Evolutionary conservation across 2,888 invertebrate genomes (phyloP).

Genomic region (Lepidocyrtoides sp.): DNA sequence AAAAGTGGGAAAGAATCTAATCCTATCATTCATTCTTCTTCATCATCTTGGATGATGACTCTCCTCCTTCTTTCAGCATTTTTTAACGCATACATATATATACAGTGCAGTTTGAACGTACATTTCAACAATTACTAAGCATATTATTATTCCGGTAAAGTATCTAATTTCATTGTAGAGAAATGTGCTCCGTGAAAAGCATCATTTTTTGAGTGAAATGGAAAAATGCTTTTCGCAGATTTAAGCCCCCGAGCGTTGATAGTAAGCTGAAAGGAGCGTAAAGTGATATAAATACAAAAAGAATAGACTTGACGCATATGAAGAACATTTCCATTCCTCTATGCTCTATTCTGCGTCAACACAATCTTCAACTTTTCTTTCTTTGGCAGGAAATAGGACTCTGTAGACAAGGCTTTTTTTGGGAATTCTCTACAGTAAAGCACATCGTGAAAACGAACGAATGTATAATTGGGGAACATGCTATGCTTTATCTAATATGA

Average conservation of each 20-base stretch:
- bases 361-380: not conserved
- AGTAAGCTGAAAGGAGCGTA: not conserved
- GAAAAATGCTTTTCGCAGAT: not conserved
- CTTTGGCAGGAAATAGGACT: not conserved
- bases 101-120: no score
- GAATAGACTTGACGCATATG: slow-evolving; percentile 4
- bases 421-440: no score
- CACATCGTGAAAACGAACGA: no score
- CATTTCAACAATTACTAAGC: not conserved
- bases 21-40: slow-evolving; percentile 54
- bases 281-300: not conserved
- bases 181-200: not conserved
- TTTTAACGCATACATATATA: not conserved
- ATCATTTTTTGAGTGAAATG: not conserved
- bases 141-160: not conserved
- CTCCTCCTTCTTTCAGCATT: slow-evolving; percentile 7
- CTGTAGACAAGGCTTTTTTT: not conserved
- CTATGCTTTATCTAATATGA: no score
- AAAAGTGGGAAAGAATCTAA: slow-evolving; percentile 48
- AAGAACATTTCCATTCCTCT: slow-evolving; percentile 44
- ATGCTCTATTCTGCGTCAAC: not conserved
- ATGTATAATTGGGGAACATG: no score
- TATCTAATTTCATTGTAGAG: not conserved
- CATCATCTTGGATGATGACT: slow-evolving; percentile 43
- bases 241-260: slow-evolving; percentile 31